phyloP scores from a whole-genome alignment of 2,888 invertebrate genomes.

The Actias luna region DNA sequence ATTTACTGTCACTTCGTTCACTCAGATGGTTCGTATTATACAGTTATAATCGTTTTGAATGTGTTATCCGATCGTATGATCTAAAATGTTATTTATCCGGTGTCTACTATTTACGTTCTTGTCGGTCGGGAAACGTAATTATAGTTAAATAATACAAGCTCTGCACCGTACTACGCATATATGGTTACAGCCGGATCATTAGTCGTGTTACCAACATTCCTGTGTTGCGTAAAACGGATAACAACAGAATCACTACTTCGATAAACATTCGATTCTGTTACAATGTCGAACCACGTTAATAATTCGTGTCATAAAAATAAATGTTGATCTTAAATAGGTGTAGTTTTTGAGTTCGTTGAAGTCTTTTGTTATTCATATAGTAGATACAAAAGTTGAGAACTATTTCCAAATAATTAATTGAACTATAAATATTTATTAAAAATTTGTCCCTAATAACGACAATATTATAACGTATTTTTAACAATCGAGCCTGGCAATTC shows the following conservation, averaged over 20 bases:
- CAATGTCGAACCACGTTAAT: too few species aligned
- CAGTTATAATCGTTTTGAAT: slow-evolving; percentile 22
- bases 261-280: slow-evolving; percentile 1
- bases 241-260: background rate
- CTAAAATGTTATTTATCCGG: slow-evolving; percentile 23
- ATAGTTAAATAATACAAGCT: background rate
- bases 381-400: background rate
- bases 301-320: too few species aligned
- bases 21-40: slow-evolving; percentile 27
- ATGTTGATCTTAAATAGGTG: background rate
- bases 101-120: slow-evolving; percentile 24
- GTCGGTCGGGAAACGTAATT: slow-evolving; percentile 11
- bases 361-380: slow-evolving; percentile 16
- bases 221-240: background rate
- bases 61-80: slow-evolving; percentile 25
- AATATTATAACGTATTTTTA: too few species aligned
- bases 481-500: too few species aligned
- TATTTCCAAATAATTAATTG: background rate
- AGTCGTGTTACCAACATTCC: slow-evolving; percentile 1
- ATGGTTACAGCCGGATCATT: background rate
- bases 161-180: slow-evolving; percentile 2
- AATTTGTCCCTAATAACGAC: background rate
- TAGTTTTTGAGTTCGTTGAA: slow-evolving; percentile 19
- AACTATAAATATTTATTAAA: background rate
- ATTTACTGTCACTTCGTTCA: slow-evolving; percentile 3